phyloP scores from a whole-genome alignment of 2,797 vertebrate genomes.

The Steatocranus sp. region DNA sequence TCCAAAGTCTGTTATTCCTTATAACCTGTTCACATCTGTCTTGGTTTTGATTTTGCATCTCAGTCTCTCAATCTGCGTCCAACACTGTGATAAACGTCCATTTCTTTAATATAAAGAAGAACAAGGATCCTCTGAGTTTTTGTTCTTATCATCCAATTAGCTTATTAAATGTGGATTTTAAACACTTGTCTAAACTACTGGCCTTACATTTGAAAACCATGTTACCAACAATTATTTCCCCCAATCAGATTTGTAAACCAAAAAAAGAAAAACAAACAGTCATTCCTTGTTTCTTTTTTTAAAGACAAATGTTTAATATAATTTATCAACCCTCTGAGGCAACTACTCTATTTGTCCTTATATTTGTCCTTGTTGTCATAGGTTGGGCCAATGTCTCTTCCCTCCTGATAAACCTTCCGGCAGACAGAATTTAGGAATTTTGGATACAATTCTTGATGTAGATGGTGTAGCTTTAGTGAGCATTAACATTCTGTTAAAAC shows the following conservation, averaged over 20 bases:
- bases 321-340: neutral
- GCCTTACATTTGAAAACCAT: neutral
- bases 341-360: neutral
- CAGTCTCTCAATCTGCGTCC: neutral
- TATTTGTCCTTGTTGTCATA: neutral
- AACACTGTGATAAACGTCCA: neutral
- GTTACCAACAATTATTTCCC: neutral
- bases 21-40: neutral
- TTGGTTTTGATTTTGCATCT: neutral
- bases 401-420: neutral
- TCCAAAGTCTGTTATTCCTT: neutral
- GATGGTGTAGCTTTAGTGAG: constrained; percentile 87
- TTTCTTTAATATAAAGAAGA: neutral
- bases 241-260: neutral
- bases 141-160: neutral
- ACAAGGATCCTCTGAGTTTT: neutral
- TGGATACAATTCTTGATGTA: constrained; percentile 92
- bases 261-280: accelerated
- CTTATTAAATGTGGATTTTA: neutral
- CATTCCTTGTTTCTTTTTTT: neutral
- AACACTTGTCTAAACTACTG: neutral
- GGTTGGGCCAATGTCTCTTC: neutral
- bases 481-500: constrained; percentile 71
- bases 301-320: neutral
- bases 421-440: constrained; percentile 64